Evolutionary conservation across 2,797 vertebrate species (phyloP).

Genomic region (Spinus pinus): DNA sequence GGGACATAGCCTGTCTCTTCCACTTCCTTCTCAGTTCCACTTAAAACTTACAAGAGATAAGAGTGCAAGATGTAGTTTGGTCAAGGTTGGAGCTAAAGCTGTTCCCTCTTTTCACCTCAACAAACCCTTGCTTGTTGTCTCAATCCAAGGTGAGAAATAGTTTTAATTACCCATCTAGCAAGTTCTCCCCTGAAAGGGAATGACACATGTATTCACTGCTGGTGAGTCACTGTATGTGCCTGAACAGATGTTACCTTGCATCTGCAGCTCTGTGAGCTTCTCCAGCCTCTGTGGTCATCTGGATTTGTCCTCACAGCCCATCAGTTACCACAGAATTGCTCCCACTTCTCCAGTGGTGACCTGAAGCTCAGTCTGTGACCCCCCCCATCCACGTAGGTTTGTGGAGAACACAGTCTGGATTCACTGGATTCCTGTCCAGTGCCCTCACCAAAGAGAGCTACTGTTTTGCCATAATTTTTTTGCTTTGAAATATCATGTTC

Average conservation of each 20-base stretch:
- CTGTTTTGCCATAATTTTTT: neutral
- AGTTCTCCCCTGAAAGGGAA: neutral
- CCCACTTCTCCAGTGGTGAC: neutral
- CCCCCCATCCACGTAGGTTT: fast-evolving
- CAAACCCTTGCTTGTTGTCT: neutral
- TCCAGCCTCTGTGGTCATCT: neutral
- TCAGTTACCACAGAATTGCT: neutral
- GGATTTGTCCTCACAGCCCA: neutral
- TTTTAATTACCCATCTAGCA: neutral
- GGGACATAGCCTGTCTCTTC: neutral
- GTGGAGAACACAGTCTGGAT: neutral
- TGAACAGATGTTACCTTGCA: neutral
- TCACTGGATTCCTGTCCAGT: neutral
- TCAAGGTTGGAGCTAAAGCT: neutral
- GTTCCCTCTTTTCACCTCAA: neutral
- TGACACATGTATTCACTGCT: neutral
- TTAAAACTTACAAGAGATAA: neutral
- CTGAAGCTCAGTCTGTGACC: neutral
- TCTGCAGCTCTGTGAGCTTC: neutral
- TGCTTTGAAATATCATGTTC: neutral
- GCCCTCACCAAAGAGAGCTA: neutral
- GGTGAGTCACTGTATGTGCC: neutral
- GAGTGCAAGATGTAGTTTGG: neutral
- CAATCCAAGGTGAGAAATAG: neutral
- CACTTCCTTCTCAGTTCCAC: neutral